Conservation (phyloP, 2,113 vertebrate species). For the Brachyhypopomus occidentalis region DNA sequence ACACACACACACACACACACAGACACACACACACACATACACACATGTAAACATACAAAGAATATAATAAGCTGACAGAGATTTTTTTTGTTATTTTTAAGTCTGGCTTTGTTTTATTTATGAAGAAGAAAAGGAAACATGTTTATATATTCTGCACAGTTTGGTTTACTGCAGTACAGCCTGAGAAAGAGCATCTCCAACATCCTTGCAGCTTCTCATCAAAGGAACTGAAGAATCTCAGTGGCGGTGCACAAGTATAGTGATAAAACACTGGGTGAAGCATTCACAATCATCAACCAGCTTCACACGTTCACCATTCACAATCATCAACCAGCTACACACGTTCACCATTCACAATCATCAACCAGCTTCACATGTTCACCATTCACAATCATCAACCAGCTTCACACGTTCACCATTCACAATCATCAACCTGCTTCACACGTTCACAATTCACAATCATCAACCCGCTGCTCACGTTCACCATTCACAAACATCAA, state of each 20-base stretch:
- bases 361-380: neutral
- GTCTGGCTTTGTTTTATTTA: slow-evolving; percentile 11
- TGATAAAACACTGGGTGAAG: neutral
- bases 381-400: too few species aligned
- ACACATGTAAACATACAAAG: neutral
- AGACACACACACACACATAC: too few species aligned
- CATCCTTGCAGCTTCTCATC: neutral
- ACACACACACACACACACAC: slow-evolving; percentile 12
- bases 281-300: neutral
- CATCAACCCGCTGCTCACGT: too few species aligned
- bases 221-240: neutral
- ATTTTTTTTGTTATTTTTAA: slow-evolving; percentile 14
- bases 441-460: too few species aligned
- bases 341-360: neutral
- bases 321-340: neutral
- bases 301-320: neutral
- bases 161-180: neutral
- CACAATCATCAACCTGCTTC: neutral
- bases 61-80: slow-evolving; percentile 26
- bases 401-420: too few species aligned
- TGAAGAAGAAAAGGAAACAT: neutral
- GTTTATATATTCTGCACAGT: neutral
- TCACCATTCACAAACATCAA: neutral
- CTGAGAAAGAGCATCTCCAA: neutral
- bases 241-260: neutral